Evolutionary conservation across 1,140 invertebrate species (phyloP).

Genomic region (Zaprionus ghesquierei): DNA sequence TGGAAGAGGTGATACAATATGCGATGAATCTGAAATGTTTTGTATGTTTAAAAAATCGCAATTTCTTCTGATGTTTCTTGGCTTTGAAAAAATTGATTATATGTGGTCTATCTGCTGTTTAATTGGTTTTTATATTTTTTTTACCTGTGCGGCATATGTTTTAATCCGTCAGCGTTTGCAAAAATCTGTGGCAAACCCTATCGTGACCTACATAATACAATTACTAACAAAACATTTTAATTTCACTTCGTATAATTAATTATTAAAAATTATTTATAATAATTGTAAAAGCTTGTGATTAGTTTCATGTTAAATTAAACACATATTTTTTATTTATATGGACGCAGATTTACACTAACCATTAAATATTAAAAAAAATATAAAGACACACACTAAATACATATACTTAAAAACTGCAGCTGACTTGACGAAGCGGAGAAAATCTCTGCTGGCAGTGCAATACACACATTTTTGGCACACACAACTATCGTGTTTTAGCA

Average conservation of each 20-base stretch:
- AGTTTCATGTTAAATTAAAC: background rate
- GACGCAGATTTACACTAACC: background rate
- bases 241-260: slow-evolving; percentile 81
- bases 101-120: slow-evolving; percentile 65
- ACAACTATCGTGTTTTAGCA: no score
- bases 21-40: slow-evolving; percentile 86
- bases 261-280: background rate
- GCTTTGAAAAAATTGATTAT: slow-evolving; percentile 73
- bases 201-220: slow-evolving; percentile 55
- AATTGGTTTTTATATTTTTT: slow-evolving; percentile 69
- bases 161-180: slow-evolving; percentile 73
- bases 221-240: slow-evolving; percentile 74
- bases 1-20: slow-evolving; percentile 86
- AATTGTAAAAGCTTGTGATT: background rate
- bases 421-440: no score
- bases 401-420: no score
- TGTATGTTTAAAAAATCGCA: slow-evolving; percentile 88
- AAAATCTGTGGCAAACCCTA: slow-evolving; percentile 41
- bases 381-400: no score
- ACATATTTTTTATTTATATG: background rate
- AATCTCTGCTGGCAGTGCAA: no score
- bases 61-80: slow-evolving; percentile 75
- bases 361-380: no score
- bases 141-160: slow-evolving; percentile 68
- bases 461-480: no score